Conservation (phyloP, 2,888 invertebrate genomes). For the Eupithecia pulchellata region DNA sequence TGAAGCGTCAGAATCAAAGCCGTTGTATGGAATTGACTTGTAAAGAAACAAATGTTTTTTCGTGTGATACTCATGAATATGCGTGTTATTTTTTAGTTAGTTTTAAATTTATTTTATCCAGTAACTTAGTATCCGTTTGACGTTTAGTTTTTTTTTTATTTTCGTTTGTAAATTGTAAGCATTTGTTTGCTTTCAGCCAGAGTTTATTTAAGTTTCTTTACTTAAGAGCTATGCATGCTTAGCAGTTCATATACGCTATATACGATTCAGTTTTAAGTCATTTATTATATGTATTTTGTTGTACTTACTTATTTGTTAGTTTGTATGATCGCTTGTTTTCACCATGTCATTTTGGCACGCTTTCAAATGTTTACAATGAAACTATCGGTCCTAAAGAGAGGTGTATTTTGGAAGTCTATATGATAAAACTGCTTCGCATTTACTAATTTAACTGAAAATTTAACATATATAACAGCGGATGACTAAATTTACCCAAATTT, state of each 20-base stretch:
- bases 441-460: constrained; percentile 25
- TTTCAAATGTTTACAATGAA: constrained; percentile 85
- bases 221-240: constrained; percentile 83
- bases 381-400: constrained; percentile 52
- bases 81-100: constrained; percentile 59
- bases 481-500: not conserved
- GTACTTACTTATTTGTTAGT: constrained; percentile 83
- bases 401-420: constrained; percentile 69
- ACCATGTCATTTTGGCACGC: constrained; percentile 79
- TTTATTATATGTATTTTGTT: constrained; percentile 76
- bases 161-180: constrained; percentile 84
- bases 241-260: constrained; percentile 83
- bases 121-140: constrained; percentile 54
- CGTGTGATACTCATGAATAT: constrained; percentile 67
- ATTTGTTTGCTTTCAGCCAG: constrained; percentile 84
- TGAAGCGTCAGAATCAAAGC: not conserved
- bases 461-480: not conserved
- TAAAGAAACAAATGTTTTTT: constrained; percentile 50
- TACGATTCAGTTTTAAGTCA: constrained; percentile 68
- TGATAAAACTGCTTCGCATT: constrained; percentile 49
- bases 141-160: constrained; percentile 53
- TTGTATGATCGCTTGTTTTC: constrained; percentile 69
- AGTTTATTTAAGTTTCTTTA: constrained; percentile 59
- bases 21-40: constrained; percentile 54
- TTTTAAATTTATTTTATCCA: constrained; percentile 49